These are phyloP conservation scores for Aphidius gifuensis DNA, from an alignment of 1,140 invertebrate genomes.

Conservation along the genomic window DNA sequence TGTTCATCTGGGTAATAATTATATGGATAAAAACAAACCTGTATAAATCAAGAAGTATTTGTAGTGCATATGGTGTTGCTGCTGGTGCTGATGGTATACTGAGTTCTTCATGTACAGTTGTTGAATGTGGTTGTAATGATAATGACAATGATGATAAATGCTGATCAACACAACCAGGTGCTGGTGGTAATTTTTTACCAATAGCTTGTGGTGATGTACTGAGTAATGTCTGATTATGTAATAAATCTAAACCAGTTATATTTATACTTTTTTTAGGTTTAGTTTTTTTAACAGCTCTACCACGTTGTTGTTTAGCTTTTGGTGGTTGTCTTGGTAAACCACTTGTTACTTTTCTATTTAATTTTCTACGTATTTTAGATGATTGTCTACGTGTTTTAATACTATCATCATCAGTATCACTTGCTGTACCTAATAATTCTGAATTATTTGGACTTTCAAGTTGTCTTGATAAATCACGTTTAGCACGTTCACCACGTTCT, in stretches of 20 bases:
- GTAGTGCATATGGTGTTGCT: slow-evolving; percentile 79
- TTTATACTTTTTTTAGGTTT: slow-evolving; percentile 65
- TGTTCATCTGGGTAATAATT: neutral
- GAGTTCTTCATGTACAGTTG: slow-evolving; percentile 73
- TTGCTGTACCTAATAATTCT: slow-evolving; percentile 43
- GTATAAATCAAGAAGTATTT: slow-evolving; percentile 80
- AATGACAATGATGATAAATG: slow-evolving; percentile 73
- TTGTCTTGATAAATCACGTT: slow-evolving; percentile 49
- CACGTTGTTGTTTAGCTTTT: slow-evolving; percentile 44
- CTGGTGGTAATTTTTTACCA: slow-evolving; percentile 71
- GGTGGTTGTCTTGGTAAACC: slow-evolving; percentile 44
- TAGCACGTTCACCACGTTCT: slow-evolving; percentile 46
- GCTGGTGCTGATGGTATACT: slow-evolving; percentile 73
- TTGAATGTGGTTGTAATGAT: slow-evolving; percentile 56
- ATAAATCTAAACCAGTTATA: slow-evolving; percentile 81
- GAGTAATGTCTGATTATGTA: slow-evolving; percentile 86
- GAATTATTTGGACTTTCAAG: slow-evolving; percentile 48
- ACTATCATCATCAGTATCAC: slow-evolving; percentile 46
- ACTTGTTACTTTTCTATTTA: slow-evolving; percentile 48
- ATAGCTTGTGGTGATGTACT: slow-evolving; percentile 72
- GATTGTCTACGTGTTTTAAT: slow-evolving; percentile 43
- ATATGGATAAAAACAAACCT: slow-evolving; percentile 33
- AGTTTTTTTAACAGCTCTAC: slow-evolving; percentile 55
- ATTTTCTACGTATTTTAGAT: slow-evolving; percentile 52
- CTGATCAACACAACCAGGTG: slow-evolving; percentile 86